These are phyloP conservation scores for Brachionus rotundiformis DNA, from an alignment of 1,140 invertebrate species.

Conservation along the genomic window DNA sequence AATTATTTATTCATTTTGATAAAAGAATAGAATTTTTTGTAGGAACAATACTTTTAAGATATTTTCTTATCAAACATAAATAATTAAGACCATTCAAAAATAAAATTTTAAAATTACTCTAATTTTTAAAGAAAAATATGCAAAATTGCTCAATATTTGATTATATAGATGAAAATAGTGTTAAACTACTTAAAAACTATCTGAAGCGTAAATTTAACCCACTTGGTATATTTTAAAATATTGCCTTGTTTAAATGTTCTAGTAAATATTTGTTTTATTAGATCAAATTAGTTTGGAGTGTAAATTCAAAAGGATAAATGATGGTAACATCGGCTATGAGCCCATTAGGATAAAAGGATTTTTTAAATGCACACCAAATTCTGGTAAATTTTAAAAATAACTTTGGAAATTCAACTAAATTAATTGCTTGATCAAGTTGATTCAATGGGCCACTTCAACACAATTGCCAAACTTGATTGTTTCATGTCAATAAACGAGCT, in stretches of 20 bases:
- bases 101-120: too few species aligned
- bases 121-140: conserved; percentile 36
- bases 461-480: conserved; percentile 18
- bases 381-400: background rate
- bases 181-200: background rate
- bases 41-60: too few species aligned
- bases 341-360: conserved; percentile 26
- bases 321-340: background rate
- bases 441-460: conserved; percentile 37
- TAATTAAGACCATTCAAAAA: too few species aligned
- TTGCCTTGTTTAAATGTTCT: background rate
- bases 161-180: conserved; percentile 34
- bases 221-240: background rate
- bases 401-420: background rate
- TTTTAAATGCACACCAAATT: conserved; percentile 35
- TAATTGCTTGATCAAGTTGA: background rate
- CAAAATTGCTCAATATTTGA: conserved; percentile 48
- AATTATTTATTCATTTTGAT: too few species aligned
- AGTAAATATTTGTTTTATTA: background rate
- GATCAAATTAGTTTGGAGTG: conserved; percentile 28
- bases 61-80: too few species aligned
- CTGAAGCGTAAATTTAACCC: conserved; percentile 21
- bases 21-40: too few species aligned
- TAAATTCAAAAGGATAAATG: conserved; percentile 26
- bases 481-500: conserved; percentile 28